Conservation (phyloP, 2,888 invertebrate genomes). For the Epirrhoe alternata region DNA sequence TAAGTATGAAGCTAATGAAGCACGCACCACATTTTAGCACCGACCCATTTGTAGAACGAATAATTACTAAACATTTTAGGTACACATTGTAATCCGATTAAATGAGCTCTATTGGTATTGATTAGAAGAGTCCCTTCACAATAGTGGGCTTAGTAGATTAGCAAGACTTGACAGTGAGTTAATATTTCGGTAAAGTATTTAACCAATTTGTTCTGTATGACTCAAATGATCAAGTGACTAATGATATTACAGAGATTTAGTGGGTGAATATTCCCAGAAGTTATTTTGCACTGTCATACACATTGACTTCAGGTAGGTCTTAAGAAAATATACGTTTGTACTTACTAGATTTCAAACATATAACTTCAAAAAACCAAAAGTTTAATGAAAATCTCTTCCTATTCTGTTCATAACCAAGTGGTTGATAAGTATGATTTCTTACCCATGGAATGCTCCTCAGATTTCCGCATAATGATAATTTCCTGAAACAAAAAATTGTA, state of each 20-base stretch:
- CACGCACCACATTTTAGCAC: slow-evolving; percentile 58
- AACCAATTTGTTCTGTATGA: no score
- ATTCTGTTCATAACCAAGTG: neutral
- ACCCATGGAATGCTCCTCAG: slow-evolving; percentile 14
- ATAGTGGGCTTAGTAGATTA: neutral
- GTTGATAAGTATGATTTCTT: neutral
- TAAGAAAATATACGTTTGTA: no score
- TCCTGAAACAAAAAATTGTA: slow-evolving; percentile 41
- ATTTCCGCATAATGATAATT: slow-evolving; percentile 11
- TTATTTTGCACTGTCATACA: no score
- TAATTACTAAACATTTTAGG: slow-evolving; percentile 55
- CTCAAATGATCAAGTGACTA: no score
- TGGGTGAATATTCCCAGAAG: no score
- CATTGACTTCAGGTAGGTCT: no score
- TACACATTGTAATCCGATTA: slow-evolving; percentile 50
- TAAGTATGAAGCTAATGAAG: slow-evolving; percentile 37
- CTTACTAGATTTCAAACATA: no score
- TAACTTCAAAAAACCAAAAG: no score
- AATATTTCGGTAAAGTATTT: neutral
- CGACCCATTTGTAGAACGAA: slow-evolving; percentile 62
- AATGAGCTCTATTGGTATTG: slow-evolving; percentile 42
- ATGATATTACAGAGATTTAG: no score
- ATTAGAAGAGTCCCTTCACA: slow-evolving; percentile 24
- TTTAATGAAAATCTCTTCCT: no score
- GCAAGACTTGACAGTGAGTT: no score